Percentiles rank a stretch among this genome's conserved stretches.
Conservation (phyloP, 2,113 vertebrate species). For the Aspidoscelis tigris region DNA sequence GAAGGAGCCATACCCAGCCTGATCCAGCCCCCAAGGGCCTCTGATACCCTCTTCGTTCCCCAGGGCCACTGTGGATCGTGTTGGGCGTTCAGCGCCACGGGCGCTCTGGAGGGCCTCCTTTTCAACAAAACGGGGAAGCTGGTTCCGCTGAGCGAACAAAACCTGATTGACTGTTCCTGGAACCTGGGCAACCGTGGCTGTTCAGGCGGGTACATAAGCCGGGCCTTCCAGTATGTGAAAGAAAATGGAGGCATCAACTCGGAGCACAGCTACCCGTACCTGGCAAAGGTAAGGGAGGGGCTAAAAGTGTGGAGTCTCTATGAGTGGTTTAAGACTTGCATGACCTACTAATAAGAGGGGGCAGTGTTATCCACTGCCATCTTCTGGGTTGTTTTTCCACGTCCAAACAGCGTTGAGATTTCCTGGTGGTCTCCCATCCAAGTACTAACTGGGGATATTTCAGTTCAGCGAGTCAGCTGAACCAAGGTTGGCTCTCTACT, state of each 20-base stretch:
- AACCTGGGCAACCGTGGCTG: conserved; percentile 47
- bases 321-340: too few relatives aligned
- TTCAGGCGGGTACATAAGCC: not conserved
- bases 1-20: too few relatives aligned
- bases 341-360: too few relatives aligned
- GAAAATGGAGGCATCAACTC: conserved; percentile 52
- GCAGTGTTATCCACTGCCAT: too few relatives aligned
- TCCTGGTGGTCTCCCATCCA: too few relatives aligned
- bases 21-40: too few relatives aligned
- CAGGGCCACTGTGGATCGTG: conserved; percentile 58
- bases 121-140: conserved; percentile 15
- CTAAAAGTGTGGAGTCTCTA: too few relatives aligned
- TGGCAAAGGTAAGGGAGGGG: conserved; percentile 31
- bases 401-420: too few relatives aligned
- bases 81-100: conserved; percentile 61
- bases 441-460: too few relatives aligned
- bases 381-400: too few relatives aligned
- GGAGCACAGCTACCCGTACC: conserved; percentile 50
- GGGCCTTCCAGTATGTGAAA: conserved; percentile 37
- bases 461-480: too few relatives aligned
- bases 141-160: conserved; percentile 62
- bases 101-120: conserved; percentile 59
- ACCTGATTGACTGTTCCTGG: conserved; percentile 62
- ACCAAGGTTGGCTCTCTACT: too few relatives aligned
- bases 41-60: accelerated